Evolutionary conservation across 2,113 vertebrate genomes (phyloP).

Genomic region (Salvator merianae): DNA sequence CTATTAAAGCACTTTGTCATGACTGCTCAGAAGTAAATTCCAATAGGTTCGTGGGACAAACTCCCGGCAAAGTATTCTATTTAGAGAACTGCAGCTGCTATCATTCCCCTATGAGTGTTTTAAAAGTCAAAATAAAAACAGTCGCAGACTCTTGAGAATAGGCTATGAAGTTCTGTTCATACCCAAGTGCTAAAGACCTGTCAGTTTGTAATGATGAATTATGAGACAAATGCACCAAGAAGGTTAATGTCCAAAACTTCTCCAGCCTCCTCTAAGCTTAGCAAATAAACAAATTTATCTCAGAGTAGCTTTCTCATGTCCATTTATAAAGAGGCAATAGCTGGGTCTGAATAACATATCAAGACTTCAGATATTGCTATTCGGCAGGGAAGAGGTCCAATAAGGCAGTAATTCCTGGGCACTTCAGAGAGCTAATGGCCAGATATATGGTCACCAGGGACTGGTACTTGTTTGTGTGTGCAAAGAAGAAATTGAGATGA

Average conservation of each 20-base stretch:
- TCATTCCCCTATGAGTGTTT: neutral
- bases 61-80: neutral
- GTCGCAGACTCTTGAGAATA: neutral
- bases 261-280: neutral
- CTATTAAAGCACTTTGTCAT: no score
- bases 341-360: neutral
- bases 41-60: neutral
- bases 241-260: constrained; percentile 26
- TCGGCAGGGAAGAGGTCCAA: constrained; percentile 40
- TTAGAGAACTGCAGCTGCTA: neutral
- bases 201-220: constrained; percentile 5
- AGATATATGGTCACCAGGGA: constrained; percentile 36
- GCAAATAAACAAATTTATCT: constrained; percentile 47
- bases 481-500: constrained; percentile 1
- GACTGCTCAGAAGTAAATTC: neutral
- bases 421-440: constrained; percentile 19
- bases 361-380: constrained; percentile 26
- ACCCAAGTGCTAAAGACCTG: constrained; percentile 8
- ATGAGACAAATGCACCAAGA: constrained; percentile 19
- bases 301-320: constrained; percentile 37
- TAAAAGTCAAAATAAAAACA: neutral
- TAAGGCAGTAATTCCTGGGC: constrained; percentile 38
- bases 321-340: constrained; percentile 44
- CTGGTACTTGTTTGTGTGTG: neutral
- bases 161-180: neutral